phyloP scores from a whole-genome alignment of 1,140 invertebrate genomes.

The Dolichoris vasculosae region DNA sequence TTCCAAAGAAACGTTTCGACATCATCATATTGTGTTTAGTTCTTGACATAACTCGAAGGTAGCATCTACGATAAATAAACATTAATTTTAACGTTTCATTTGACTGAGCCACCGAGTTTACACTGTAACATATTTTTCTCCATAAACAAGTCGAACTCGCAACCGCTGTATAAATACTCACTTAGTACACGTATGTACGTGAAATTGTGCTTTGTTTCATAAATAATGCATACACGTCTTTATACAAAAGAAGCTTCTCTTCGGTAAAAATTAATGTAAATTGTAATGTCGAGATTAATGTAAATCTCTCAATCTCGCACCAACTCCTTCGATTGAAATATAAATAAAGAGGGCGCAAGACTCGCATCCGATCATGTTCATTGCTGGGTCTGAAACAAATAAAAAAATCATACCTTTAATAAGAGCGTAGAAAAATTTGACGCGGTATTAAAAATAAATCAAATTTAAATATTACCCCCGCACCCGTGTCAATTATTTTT shows the following conservation, averaged over 20 bases:
- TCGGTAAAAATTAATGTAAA: background rate
- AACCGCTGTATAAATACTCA: slow-evolving; percentile 17
- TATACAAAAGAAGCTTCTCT: background rate
- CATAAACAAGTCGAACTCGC: slow-evolving; percentile 11
- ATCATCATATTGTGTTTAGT: slow-evolving; percentile 12
- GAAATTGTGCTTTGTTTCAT: slow-evolving; percentile 30
- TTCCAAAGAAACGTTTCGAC: background rate
- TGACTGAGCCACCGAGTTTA: slow-evolving; percentile 24
- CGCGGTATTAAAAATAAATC: slow-evolving; percentile 48
- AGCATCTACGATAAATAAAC: slow-evolving; percentile 17
- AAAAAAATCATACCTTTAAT: background rate
- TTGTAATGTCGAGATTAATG: slow-evolving; percentile 31
- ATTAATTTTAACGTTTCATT: slow-evolving; percentile 32
- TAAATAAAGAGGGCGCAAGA: background rate
- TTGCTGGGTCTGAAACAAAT: slow-evolving; percentile 27
- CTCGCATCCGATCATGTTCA: background rate
- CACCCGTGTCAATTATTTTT: slow-evolving; percentile 29
- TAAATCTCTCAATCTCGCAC: slow-evolving; percentile 33
- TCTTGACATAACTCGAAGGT: background rate
- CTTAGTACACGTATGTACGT: slow-evolving; percentile 22
- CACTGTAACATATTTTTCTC: slow-evolving; percentile 11
- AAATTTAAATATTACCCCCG: slow-evolving; percentile 38
- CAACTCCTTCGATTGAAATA: slow-evolving; percentile 1
- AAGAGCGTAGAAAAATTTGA: background rate
- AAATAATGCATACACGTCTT: slow-evolving; percentile 32